Evolutionary conservation across 2,113 vertebrate genomes (phyloP), one percentile per base, ranked within the genome.

Genomic region (Thamnaconus septentrionalis): DNA sequence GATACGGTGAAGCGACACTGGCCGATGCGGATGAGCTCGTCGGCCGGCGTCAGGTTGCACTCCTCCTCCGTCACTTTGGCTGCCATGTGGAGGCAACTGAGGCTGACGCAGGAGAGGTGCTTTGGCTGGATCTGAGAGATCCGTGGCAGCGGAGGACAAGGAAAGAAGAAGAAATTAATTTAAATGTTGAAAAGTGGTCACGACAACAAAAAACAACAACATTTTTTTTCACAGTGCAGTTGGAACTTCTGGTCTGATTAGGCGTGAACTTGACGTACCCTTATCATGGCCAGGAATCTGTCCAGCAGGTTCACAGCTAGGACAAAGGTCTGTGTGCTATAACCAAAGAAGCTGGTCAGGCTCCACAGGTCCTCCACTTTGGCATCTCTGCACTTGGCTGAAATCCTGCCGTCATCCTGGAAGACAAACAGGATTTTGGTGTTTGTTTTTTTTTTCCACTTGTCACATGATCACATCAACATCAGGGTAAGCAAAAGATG

Each of bases 311-410:
- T 99, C 45, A 97, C 95, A 58, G 97, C 94, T 88, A 96, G 84
- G 70, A 96, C 96, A 76, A 99, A 99, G 0, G 96, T 97, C 90
- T 96, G 95, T 3, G 95, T 97, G 78, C 93, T 92, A 89, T 95
- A 96, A 55, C 95, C 95, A 1, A 98, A 99, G 81, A 98, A 99
- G 87, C 92, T 98, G 71, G 94, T 95, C 79, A 98, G 87, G 47
- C 96, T 98, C 94, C 94, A 96, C 45, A 99, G 91, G 81, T 98
- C 97, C 88, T 99, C 95, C 63, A 96, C 97, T 90, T 94, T 94
- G 76, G 91, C 92, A 59, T 98, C 93, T 80, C 97, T 94, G 82
- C 94, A 90, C 85, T 93, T 94, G 3, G 96, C 91, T 48, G 94
- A 96, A 76, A 99, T 91, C 55, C 91, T 85, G 7, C 90, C 92